Percentiles rank a stretch among this genome's conserved stretches.
Conservation (phyloP, 2,888 invertebrate species). For the Morpho helenor region DNA sequence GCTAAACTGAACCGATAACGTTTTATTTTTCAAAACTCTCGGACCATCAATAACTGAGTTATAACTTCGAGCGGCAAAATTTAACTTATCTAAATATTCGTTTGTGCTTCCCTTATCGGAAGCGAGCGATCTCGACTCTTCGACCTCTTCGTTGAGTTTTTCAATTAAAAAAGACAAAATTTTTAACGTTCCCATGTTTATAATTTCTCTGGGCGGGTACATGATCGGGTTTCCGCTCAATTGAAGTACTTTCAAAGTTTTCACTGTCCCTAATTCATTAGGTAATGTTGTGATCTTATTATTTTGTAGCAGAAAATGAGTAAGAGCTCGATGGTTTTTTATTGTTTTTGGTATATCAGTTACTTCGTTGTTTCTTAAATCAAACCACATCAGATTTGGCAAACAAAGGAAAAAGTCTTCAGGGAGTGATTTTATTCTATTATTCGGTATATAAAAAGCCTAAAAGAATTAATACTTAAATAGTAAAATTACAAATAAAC, state of each 20-base stretch:
- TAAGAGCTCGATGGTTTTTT: constrained; percentile 76
- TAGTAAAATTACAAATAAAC: not conserved
- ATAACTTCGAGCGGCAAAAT: constrained; percentile 49
- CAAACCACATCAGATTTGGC: constrained; percentile 80
- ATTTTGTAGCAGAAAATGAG: constrained; percentile 82
- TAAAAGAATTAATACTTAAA: constrained; percentile 35
- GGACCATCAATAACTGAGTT: constrained; percentile 57
- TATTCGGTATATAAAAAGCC: constrained; percentile 73
- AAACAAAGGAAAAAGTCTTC: constrained; percentile 79
- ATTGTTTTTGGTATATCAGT: constrained; percentile 76
- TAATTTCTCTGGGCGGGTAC: constrained; percentile 76
- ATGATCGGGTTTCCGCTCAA: constrained; percentile 80
- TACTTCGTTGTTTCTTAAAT: constrained; percentile 81
- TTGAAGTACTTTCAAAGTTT: constrained; percentile 80
- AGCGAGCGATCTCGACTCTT: constrained; percentile 50
- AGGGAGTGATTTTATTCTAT: constrained; percentile 73
- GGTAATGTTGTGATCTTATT: constrained; percentile 80
- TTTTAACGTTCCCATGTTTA: constrained; percentile 69
- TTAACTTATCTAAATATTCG: constrained; percentile 33
- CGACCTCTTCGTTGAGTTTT: constrained; percentile 46
- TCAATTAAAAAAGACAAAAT: constrained; percentile 55
- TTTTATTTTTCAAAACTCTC: constrained; percentile 37
- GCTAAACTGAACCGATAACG: constrained; percentile 50
- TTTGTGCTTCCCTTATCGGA: constrained; percentile 39
- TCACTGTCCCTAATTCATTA: constrained; percentile 80